phyloP scores from a whole-genome alignment of 1,140 invertebrate genomes.

The Octopus sinensis region DNA sequence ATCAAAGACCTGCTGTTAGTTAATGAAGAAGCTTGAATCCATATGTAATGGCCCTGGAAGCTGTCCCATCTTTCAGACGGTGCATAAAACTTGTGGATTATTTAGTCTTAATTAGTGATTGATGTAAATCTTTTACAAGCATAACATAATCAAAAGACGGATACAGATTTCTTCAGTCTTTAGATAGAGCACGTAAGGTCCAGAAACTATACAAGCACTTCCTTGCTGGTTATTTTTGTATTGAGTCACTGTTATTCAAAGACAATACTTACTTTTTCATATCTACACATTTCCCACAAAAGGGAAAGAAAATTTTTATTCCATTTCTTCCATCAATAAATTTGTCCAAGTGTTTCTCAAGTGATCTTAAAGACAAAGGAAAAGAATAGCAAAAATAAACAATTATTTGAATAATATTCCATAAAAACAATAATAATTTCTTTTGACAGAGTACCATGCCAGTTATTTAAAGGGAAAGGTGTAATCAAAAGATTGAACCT shows the following conservation, averaged over 20 bases:
- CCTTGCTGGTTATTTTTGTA: background rate
- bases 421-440: background rate
- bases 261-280: constrained; percentile 30
- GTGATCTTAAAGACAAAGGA: background rate
- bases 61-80: no score
- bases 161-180: background rate
- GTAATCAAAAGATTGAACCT: background rate
- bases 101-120: no score
- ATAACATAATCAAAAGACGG: background rate
- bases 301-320: constrained; percentile 28
- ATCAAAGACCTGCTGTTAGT: no score
- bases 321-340: constrained; percentile 24
- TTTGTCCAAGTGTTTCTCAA: constrained; percentile 29
- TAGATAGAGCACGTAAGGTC: background rate
- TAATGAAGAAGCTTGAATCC: no score
- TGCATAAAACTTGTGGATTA: no score
- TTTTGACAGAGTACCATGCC: background rate
- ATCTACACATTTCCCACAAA: constrained; percentile 36
- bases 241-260: background rate
- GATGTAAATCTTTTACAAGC: background rate
- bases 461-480: background rate
- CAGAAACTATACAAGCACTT: background rate
- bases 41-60: no score
- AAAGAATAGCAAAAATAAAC: background rate
- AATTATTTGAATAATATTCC: background rate